phyloP scores from a whole-genome alignment of 2,888 invertebrate genomes.

The Marronus borbonicus region DNA sequence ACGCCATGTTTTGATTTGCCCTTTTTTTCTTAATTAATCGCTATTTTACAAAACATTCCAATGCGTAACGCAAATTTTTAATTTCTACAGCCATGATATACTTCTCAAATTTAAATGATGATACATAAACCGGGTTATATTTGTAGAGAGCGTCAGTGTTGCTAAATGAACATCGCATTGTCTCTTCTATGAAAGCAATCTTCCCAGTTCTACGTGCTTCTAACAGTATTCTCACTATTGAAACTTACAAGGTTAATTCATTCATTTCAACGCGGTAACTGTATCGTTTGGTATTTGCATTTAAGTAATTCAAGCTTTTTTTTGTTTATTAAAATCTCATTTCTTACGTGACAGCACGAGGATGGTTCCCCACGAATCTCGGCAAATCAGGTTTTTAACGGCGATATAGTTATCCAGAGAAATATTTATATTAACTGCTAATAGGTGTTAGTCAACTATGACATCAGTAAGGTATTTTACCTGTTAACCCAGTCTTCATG shows the following conservation, averaged over 20 bases:
- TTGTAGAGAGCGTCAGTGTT: no score
- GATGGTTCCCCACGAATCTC: constrained; percentile 24
- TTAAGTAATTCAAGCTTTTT: constrained; percentile 16
- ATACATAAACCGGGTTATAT: no score
- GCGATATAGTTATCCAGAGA: constrained; percentile 49
- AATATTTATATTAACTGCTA: constrained; percentile 51
- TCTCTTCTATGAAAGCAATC: no score
- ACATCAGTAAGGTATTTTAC: constrained; percentile 49
- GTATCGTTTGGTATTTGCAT: constrained; percentile 10
- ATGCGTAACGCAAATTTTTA: no score
- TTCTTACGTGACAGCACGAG: constrained; percentile 33
- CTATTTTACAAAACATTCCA: no score
- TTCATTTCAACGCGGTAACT: not conserved
- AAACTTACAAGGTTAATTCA: not conserved
- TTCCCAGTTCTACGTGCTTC: not conserved
- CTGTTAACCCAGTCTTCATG: constrained; percentile 48
- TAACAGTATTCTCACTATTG: not conserved
- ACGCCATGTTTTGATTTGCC: no score
- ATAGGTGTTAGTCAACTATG: constrained; percentile 51
- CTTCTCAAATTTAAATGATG: no score
- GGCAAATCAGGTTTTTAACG: constrained; percentile 51
- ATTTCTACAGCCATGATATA: no score
- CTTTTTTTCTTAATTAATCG: no score
- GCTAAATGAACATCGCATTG: no score
- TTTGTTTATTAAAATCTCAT: constrained; percentile 28